Evolutionary conservation across 37 sponge, comb jelly and placozoan species (phyloP), one percentile per base, ranked within the genome.

Genomic region (Agelas oroides): DNA sequence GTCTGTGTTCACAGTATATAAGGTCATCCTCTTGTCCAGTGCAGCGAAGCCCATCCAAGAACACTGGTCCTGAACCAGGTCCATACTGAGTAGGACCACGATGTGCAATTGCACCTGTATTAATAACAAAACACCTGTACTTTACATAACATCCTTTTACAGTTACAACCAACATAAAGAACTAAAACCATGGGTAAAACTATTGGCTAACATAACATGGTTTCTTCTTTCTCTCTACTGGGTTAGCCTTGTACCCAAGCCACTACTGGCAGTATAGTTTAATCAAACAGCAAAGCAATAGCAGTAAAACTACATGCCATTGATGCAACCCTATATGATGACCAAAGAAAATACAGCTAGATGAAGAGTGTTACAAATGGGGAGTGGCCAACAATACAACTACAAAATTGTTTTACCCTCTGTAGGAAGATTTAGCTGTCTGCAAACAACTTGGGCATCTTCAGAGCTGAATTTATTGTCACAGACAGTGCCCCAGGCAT

Each of bases 401-500:
- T n/a, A n/a, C n/a, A 46, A 46, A 3, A 46, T 46, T 46, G 3
- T 46, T 46, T 61, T 61, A 61, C 62, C 62, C 25, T 12, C 27
- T 14, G n/a, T 5, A 27, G 62, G 62, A 23, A 14, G 62, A 5
- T 14, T 14, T 5, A 25, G n/a, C 27, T 61, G 62, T 27, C 27
- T 61, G 27, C 62, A 61, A 61, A 61, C 14, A 3, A 61, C 62
- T 61, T 61, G 62, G 27, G 62, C 62, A 14, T 3, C 62, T 23
- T 61, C 62, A 27, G 62, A 23, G 27, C 5, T 61, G 62, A 61
- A 61, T 23, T 14, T 14, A 23, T 3, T 25, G 25, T 61, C 62
- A 12, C 62, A 61, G 62, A 61, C 12, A 12, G 62, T 61, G 14
- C 62, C 62, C 62, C 62, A 61, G 62, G 62, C 62, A 61, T 25